These are phyloP conservation scores for Recurvirostra avosetta DNA, from an alignment of 2,113 vertebrate species.

Conservation along the genomic window DNA sequence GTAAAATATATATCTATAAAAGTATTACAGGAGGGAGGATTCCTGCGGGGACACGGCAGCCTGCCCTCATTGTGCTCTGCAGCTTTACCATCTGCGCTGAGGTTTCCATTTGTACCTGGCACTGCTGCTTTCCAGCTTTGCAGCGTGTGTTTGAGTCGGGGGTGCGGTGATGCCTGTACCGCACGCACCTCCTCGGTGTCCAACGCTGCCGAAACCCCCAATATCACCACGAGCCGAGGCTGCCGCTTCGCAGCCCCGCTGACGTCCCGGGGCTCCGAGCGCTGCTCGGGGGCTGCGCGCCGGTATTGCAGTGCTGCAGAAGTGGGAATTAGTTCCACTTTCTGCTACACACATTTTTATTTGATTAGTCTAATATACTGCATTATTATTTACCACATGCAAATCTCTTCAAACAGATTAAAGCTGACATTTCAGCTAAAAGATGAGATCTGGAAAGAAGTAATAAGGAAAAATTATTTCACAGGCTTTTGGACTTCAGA, in stretches of 20 bases:
- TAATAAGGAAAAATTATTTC: conserved; percentile 20
- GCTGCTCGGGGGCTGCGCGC: rapidly evolving
- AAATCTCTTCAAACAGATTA: background rate
- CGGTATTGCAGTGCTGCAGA: background rate
- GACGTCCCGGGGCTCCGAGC: rapidly evolving
- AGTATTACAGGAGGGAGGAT: background rate
- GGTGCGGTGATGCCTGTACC: rapidly evolving
- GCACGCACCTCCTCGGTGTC: background rate
- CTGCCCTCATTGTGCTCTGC: background rate
- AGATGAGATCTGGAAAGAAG: background rate
- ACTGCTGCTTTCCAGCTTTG: background rate
- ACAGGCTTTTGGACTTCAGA: background rate
- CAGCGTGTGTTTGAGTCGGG: rapidly evolving
- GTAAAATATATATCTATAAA: conserved; percentile 11
- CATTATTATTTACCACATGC: conserved; percentile 31
- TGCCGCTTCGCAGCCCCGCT: background rate
- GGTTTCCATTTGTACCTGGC: background rate
- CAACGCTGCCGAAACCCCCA: background rate
- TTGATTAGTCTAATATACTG: conserved; percentile 10
- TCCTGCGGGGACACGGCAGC: background rate
- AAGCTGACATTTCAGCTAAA: background rate
- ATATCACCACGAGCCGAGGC: background rate
- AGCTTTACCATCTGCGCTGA: background rate
- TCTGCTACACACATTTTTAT: background rate
- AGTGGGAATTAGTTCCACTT: background rate